Evolutionary conservation across 2,113 vertebrate genomes (phyloP), one percentile per base, ranked within the genome.

Genomic region (Melanostigma gelatinosum): DNA sequence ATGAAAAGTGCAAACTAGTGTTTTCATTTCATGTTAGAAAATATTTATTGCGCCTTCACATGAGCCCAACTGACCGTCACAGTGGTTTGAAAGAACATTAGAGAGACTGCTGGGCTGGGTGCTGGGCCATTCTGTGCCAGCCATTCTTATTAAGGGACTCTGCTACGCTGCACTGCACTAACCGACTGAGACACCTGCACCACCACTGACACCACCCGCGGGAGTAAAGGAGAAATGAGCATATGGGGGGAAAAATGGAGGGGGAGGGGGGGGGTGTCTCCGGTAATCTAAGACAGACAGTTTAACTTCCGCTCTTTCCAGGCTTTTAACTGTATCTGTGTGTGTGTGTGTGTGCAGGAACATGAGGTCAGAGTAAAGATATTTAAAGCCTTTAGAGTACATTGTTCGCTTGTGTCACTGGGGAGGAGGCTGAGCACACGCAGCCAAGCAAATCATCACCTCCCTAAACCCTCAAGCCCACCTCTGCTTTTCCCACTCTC

Each of bases 11-110:
- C 87, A 94, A 90, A 91, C 86, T 80, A 92, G 75, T 88, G 90
- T 95, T 93, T 95, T 92, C 84, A 92, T 94, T 95, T 90, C 77
- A 87, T 79, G 84, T 85, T 90, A 86, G 94, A 87, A 94, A 94
- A 95, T 92, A 93, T 94, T 93, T 94, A 95, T 91, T 92, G 93
- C 88, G 84, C 71, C 83, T 92, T 90, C 90, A 87, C 85, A 90
- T 86, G 72, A 93, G 91, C 80, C 86, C 88, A 89, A 91, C 85
- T 91, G 91, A 89, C 87, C 80, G 66, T 90, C 85, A 78, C 81
- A 72, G 89, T 65, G 78, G 74, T 93, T 93, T 92, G 84, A 92
- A 79, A 88, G 88, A 90, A 87, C 86, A 89, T 87, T 86, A 92
- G 68, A 89, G 13, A 32, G 57, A 71, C 66, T 81, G 82, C 83